Evolutionary conservation across 2,797 vertebrate species (phyloP), one percentile per base, ranked within the genome.

Genomic region (Bovichtus diacanthus): DNA sequence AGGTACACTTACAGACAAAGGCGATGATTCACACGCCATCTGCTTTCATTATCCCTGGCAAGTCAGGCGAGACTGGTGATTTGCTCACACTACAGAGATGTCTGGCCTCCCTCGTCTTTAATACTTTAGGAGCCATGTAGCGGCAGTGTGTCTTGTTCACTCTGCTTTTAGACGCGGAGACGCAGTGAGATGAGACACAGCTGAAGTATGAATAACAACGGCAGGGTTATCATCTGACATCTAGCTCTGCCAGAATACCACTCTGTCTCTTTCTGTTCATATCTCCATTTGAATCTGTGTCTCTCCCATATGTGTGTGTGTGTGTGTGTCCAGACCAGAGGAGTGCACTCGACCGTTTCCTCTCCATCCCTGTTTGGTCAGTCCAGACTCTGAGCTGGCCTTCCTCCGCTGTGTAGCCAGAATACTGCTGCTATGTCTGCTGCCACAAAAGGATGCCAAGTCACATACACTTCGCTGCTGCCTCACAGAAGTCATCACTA

Each of bases 401-500:
- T 99, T 97, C 87, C 96, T 99, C 61, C 98, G 97, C 84, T 96
- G 95, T 55, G 97, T 96, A 80, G 95, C 98, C 74, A 96, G 96
- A 72, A 95, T 99, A 84, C 93, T 99, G 86, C 94, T 99, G 87
- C 95, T 96, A 53, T 98, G 97, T 93, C 95, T 99, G 77, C 95
- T 99, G 61, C 97, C 98, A n/a, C 94, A 94, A 31, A 96, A 96
- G 87, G 97, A 99, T 74, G 93, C 95, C 88, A 96, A 95, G 89
- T 98, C 97, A 70, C 94, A 96, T 81, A 97, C 96, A 82, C 95
- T 99, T 83, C 96, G 96, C 76, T 96, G 96, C 88, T 95, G 99
- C 92, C 97, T 99, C 76, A 96, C 97, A 75, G 98, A 99, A 94
- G 96, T 99, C 88, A 96, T 99, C 88, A 96, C 98, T 90, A 91